Conservation (phyloP, 1,140 invertebrate genomes). For the Drosophila dunni region DNA sequence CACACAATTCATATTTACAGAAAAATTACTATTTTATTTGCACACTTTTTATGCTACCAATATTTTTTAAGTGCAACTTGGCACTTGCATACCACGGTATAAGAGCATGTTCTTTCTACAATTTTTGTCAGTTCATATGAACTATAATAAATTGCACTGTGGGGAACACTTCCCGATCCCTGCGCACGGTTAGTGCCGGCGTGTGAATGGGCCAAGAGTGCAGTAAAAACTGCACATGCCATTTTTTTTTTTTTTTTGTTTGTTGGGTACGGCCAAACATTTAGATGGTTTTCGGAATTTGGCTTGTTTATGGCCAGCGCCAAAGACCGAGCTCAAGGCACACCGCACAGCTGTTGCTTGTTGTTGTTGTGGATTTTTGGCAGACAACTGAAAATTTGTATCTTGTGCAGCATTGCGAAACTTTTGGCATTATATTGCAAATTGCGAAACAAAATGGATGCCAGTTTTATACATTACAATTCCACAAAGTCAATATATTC, state of each 20-base stretch:
- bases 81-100: conserved; percentile 5
- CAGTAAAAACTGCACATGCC: conserved; percentile 54
- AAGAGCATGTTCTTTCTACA: conserved; percentile 4
- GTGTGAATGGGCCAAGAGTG: conserved; percentile 70
- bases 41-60: background rate
- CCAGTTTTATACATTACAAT: background rate
- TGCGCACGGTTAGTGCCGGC: conserved; percentile 55
- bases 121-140: conserved; percentile 52
- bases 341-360: conserved; percentile 19
- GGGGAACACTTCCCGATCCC: conserved; percentile 44
- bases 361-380: conserved; percentile 23
- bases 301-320: conserved; percentile 37
- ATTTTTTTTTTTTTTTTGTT: conserved; percentile 2
- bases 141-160: conserved; percentile 71
- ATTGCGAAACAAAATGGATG: conserved; percentile 10
- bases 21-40: too few species aligned
- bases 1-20: too few species aligned
- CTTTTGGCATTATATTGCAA: conserved; percentile 29
- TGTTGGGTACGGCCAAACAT: conserved; percentile 11
- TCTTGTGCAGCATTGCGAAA: conserved; percentile 28
- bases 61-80: background rate
- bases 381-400: conserved; percentile 26
- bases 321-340: conserved; percentile 7
- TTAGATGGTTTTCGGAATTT: conserved; percentile 47
- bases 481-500: background rate